Evolutionary conservation across 2,797 vertebrate genomes (phyloP).

Genomic region (Pogonophryne albipinna): DNA sequence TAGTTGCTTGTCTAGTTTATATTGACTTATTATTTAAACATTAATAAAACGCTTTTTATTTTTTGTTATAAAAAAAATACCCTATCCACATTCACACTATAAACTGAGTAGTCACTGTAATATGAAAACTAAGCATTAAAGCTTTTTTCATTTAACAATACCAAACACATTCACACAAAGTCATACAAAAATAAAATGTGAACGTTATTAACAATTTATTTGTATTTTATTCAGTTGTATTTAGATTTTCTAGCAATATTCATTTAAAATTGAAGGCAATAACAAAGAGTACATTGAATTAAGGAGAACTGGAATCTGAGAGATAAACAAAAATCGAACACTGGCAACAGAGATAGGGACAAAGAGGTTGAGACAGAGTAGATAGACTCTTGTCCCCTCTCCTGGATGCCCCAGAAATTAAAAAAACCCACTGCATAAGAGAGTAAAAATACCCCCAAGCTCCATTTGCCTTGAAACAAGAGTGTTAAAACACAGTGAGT

Average conservation of each 20-base stretch:
- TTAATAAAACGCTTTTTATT: neutral
- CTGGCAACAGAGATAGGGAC: neutral
- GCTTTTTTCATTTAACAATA: conserved; percentile 27
- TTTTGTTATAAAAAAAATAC: neutral
- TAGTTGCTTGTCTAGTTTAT: conserved; percentile 20
- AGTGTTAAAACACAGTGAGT: conserved; percentile 46
- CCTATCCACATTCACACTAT: neutral
- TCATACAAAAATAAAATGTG: conserved; percentile 36
- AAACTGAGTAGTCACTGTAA: neutral
- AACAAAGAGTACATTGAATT: conserved; percentile 13
- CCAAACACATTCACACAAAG: conserved; percentile 11
- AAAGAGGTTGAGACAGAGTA: neutral
- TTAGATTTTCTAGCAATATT: conserved; percentile 19
- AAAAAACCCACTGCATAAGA: conserved; percentile 39
- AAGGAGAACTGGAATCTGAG: conserved; percentile 4
- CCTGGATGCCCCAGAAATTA: conserved; percentile 47
- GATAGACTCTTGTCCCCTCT: conserved; percentile 14
- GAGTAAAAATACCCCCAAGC: conserved; percentile 46
- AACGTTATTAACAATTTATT: conserved; percentile 34
- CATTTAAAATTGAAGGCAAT: conserved; percentile 11
- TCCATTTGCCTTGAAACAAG: conserved; percentile 56
- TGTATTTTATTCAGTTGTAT: conserved; percentile 30
- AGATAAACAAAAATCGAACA: conserved; percentile 2
- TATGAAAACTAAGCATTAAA: conserved; percentile 4
- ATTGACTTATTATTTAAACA: conserved; percentile 24